Evolutionary conservation across 2,888 invertebrate genomes (phyloP), one percentile per base, ranked within the genome.

Genomic region (Napeogenes sylphis): DNA sequence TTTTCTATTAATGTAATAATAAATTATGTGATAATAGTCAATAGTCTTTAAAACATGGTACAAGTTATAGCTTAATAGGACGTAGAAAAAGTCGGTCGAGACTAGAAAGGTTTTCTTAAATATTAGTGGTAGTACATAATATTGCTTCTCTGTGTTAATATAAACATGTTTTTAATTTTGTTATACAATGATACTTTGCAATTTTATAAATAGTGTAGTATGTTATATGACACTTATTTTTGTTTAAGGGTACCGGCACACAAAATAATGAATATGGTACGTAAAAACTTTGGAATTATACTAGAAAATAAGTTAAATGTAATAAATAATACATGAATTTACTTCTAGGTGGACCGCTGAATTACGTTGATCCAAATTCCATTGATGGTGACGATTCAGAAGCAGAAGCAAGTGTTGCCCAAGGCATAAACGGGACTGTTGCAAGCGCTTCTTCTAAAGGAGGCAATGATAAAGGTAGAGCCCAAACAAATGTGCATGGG

Each of bases 401-500:
- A 84, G 95, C 95, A 3, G 92, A 93, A 81, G 93, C 93, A 61
- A 93, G 92, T 60, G 92, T 94, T 2, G 91, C 83, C 61, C 90
- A 91, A 78, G 81, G 79, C 56, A 70, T 74, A 30, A 92, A 92
- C 68, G 95, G 94, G 64, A 95, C 96, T 0, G 92, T 93, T 71
- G 96, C 96, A 1, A 92, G 92, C 67, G 96, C 96, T 3, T 92
- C 94, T 61, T 94, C 96, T 13, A 94, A 95, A 83, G 96, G 96
- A 13, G 93, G 92, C 69, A 94, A 93, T 74, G 93, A 93, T 38
- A 94, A 94, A 66, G 96, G 95, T 10, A 93, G 93, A 3, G 94
- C 96, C 0, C 95, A 96, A 82, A 95, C 96, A 0, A 95, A 96
- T 85, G 96, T 97, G 0, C 94, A 94, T 59, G 96, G 96, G 35